Base-by-base conservation (phyloP, 2,113 vertebrate species). In the Melanerpes aurifrons region DNA sequence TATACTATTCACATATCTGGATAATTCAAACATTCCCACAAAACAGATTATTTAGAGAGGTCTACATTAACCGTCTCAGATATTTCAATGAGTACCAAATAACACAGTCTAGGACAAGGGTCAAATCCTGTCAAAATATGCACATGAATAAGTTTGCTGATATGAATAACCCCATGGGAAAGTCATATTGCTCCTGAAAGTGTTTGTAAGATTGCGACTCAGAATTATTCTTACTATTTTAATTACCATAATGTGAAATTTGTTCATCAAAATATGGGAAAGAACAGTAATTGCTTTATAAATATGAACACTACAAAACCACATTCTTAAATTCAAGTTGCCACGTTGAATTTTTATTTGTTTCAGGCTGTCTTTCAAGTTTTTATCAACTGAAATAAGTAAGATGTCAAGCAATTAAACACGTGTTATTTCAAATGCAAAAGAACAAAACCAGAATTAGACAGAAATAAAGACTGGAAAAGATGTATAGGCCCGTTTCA, bases 401-500 rank as follows among this genome's bases (percentile, higher is more conserved):
- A 76, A 75, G 89, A 76, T 66, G 57, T 80, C 84, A 90, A 94
- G 57, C 35, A 94, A 94, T 87, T 32, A 87, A 87, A 35, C 31
- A 31, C 14, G 22, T 22, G 53, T 89, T 81, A 56, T 70, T 90
- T 90, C 35, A 95, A 82, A 86, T 48, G 28, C 67, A 35, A 37
- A 70, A 95, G 62, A 56, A 64, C 61, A 93, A 96, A 89, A 96
- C 29, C 6, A 83, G 26, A 95, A 86, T 19, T 28, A 82, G 74
- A 59, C 66, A 17, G 26, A 61, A 59, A 83, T 78, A 81, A 56
- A 72, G 66, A 82, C 87, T 17, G 6, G 61, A 84, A 92, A 87
- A 94, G 59, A 89, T 76, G 53, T 63, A 95, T 48, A 50, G 76
- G 85, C 89, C 79, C 87, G 63, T 88, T 93, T 94, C 59, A 68